Conservation (phyloP, 2,888 invertebrate species). For the Amiota communis region DNA sequence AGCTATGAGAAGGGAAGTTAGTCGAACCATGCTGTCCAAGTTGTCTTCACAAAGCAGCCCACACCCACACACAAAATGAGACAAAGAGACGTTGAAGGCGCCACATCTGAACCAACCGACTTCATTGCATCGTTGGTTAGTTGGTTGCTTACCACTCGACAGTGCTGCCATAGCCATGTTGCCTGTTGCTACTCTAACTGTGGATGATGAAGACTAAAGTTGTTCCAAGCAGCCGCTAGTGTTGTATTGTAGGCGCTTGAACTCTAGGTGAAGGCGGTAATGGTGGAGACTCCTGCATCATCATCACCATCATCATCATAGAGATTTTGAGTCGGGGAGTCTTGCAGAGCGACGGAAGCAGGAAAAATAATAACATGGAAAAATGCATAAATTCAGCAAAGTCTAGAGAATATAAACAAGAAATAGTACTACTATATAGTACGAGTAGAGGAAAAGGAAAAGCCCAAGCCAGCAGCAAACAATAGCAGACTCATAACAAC, state of each 20-base stretch:
- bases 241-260: constrained; percentile 16
- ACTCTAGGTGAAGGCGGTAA: background rate
- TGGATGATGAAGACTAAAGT: no score
- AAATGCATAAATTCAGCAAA: constrained; percentile 23
- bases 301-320: no score
- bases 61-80: constrained; percentile 16
- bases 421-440: no score
- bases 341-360: background rate
- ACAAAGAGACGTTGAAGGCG: no score
- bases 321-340: background rate
- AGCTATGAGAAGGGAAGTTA: constrained; percentile 48
- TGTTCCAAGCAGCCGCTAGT: background rate
- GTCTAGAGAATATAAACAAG: constrained; percentile 9
- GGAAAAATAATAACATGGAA: constrained; percentile 20
- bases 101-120: no score
- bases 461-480: constrained; percentile 15
- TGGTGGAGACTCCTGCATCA: background rate
- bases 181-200: no score
- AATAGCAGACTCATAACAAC: constrained; percentile 14
- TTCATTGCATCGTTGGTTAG: no score
- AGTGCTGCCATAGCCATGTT: no score
- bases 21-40: no score
- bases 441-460: constrained; percentile 18
- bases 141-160: no score
- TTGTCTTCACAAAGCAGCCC: constrained; percentile 33